A percentile compares a stretch with the other conserved stretches of the same genome.
These are phyloP conservation scores for Molorchus minor DNA, from an alignment of 2,888 invertebrate genomes.

Conservation along the genomic window DNA sequence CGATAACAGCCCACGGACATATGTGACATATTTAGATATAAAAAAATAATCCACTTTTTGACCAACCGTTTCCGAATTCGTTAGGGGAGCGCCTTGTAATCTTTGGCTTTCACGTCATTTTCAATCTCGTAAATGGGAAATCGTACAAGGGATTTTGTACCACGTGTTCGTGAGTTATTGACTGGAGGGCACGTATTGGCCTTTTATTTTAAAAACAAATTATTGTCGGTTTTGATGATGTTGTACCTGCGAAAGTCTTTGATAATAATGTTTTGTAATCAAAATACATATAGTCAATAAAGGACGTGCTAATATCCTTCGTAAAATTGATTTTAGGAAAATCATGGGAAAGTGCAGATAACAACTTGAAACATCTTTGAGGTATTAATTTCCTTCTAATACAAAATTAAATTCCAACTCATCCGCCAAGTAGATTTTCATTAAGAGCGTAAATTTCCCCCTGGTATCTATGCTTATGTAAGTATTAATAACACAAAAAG, in stretches of 20 bases:
- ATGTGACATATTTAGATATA: conserved; percentile 58
- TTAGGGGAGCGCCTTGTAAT: conserved; percentile 32
- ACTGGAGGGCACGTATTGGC: no score
- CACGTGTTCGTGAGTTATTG: no score
- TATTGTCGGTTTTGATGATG: neutral
- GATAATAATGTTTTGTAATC: no score
- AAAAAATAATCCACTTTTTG: conserved; percentile 60
- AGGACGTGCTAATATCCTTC: no score
- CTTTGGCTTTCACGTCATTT: conserved; percentile 30
- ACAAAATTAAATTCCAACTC: conserved; percentile 11
- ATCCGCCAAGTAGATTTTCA: conserved; percentile 5
- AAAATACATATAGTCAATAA: no score
- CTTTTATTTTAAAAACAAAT: no score
- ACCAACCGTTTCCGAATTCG: conserved; percentile 53
- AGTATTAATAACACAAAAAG: conserved; percentile 9
- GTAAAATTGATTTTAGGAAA: no score
- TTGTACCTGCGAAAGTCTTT: no score
- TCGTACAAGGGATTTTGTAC: neutral
- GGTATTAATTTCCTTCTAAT: conserved; percentile 18
- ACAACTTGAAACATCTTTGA: neutral
- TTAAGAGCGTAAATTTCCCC: conserved; percentile 9
- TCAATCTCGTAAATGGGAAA: conserved; percentile 28
- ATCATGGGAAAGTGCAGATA: neutral
- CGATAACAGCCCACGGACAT: conserved; percentile 51
- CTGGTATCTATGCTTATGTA: neutral